Evolutionary conservation across 1,140 invertebrate genomes (phyloP).

Genomic region (Trachymyrmex septentrionalis): DNA sequence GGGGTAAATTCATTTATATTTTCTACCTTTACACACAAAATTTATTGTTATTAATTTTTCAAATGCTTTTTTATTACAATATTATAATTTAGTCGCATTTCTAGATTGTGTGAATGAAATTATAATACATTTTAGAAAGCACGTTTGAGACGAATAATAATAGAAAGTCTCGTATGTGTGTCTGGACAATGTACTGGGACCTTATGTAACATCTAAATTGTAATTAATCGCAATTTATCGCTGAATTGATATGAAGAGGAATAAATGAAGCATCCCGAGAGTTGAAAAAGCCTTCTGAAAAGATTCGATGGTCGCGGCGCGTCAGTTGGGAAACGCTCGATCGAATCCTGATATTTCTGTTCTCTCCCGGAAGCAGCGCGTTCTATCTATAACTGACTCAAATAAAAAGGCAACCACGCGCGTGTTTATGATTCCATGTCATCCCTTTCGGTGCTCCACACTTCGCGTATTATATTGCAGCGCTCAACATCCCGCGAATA

Average conservation of each 20-base stretch:
- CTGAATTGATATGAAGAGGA: background rate
- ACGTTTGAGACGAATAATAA: no score
- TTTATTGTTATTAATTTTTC: no score
- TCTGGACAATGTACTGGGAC: no score
- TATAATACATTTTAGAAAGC: no score
- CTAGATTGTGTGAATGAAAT: no score
- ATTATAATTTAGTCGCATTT: no score
- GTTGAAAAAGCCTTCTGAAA: background rate
- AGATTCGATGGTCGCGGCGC: background rate
- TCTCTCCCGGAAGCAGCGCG: slow-evolving; percentile 42
- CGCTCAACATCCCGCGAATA: slow-evolving; percentile 18
- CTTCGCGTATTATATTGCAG: slow-evolving; percentile 36
- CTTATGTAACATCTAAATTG: no score
- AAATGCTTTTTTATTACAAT: background rate
- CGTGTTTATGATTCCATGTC: slow-evolving; percentile 51
- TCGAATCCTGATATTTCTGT: slow-evolving; percentile 47
- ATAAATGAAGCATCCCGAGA: background rate
- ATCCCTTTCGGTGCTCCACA: slow-evolving; percentile 18
- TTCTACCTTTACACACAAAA: no score
- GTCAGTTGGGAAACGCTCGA: slow-evolving; percentile 1
- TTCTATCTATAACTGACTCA: slow-evolving; percentile 54
- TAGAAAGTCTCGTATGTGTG: no score
- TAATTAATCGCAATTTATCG: background rate
- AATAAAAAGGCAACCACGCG: slow-evolving; percentile 41
- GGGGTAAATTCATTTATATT: no score